These are phyloP conservation scores for Brachyptera putata DNA, from an alignment of 2,888 invertebrate species.

Conservation along the genomic window DNA sequence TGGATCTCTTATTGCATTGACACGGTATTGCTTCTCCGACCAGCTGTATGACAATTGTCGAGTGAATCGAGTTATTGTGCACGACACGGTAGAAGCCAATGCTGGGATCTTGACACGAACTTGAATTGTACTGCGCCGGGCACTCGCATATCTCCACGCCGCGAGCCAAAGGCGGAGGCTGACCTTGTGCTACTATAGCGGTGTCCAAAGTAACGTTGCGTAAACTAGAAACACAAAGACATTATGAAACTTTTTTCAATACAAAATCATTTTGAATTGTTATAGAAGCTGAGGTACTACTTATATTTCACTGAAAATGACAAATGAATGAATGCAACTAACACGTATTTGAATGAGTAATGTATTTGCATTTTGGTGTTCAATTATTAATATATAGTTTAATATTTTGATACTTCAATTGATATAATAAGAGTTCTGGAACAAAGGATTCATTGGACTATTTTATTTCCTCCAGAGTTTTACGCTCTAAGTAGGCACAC, in stretches of 20 bases:
- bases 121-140: slow-evolving; percentile 72
- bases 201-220: slow-evolving; percentile 79
- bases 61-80: slow-evolving; percentile 51
- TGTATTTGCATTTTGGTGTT: no score
- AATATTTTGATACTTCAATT: no score
- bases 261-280: no score
- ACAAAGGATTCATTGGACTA: no score
- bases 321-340: no score
- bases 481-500: no score
- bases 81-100: slow-evolving; percentile 77
- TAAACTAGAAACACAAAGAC: slow-evolving; percentile 52
- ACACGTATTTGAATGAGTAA: no score
- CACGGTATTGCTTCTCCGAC: slow-evolving; percentile 78
- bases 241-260: not conserved
- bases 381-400: no score
- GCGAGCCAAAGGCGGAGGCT: slow-evolving; percentile 63
- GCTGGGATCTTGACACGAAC: slow-evolving; percentile 87
- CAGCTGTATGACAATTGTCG: slow-evolving; percentile 70
- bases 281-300: not conserved
- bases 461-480: no score
- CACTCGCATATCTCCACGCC: slow-evolving; percentile 87
- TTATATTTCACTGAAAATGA: no score
- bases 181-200: slow-evolving; percentile 64
- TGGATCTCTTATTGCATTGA: slow-evolving; percentile 74
- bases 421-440: no score